These are phyloP conservation scores for Carlito syrichta DNA, from an alignment of 2,113 vertebrate genomes.

Conservation along the genomic window DNA sequence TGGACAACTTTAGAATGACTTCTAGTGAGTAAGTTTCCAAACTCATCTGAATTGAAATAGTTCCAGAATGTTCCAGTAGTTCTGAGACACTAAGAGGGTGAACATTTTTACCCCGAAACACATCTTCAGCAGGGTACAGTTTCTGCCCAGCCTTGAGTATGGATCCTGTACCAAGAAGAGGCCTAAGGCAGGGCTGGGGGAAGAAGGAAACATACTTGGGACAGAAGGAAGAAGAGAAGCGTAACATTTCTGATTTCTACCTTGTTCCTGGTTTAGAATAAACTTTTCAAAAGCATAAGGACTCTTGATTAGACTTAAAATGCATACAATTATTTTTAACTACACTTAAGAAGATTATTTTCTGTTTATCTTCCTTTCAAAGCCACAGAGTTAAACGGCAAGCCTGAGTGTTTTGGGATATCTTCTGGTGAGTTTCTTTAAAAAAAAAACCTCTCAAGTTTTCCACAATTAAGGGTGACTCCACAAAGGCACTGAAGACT, in stretches of 20 bases:
- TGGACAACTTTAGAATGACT: neutral
- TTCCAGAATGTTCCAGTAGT: neutral
- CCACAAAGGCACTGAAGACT: neutral
- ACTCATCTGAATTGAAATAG: neutral
- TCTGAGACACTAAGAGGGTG: neutral
- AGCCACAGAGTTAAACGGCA: neutral
- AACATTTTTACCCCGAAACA: neutral
- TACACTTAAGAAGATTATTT: neutral
- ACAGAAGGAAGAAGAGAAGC: neutral
- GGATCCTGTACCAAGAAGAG: neutral
- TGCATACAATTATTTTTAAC: neutral
- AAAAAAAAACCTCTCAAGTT: neutral
- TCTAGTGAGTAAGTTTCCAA: neutral
- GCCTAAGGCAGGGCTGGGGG: neutral
- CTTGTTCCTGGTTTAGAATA: neutral
- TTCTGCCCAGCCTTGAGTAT: neutral
- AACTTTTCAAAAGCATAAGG: slow-evolving; percentile 8
- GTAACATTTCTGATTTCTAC: neutral
- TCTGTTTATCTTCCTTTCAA: neutral
- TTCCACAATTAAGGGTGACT: neutral
- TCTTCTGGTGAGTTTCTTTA: neutral
- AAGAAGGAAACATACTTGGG: neutral
- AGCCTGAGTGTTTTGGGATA: neutral
- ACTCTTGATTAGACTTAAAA: neutral
- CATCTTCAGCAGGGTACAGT: neutral